Percentiles rank a stretch among this genome's conserved stretches.
These are phyloP conservation scores for Callosobruchus maculatus DNA, from an alignment of 2,888 invertebrate species.

Conservation along the genomic window DNA sequence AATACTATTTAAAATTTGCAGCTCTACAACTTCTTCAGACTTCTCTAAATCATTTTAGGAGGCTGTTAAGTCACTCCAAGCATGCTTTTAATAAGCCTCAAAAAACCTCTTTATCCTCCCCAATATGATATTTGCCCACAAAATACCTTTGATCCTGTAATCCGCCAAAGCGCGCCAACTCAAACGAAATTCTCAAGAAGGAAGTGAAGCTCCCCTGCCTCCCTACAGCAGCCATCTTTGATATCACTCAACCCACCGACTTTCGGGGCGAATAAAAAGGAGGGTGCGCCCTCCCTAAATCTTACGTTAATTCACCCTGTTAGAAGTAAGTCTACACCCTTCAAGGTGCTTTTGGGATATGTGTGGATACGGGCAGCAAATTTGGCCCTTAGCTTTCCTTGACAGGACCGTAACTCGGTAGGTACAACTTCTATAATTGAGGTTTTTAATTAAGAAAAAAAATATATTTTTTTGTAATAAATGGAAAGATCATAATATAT, in stretches of 20 bases:
- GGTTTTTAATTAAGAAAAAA: no score
- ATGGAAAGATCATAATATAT: no score
- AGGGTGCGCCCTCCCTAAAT: constrained; percentile 1
- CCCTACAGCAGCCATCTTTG: neutral
- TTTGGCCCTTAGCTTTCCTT: neutral
- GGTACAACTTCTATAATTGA: no score
- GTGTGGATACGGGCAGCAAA: neutral
- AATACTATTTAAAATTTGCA: no score
- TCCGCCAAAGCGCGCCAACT: neutral
- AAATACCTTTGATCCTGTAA: neutral
- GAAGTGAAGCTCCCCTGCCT: neutral
- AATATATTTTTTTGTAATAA: no score
- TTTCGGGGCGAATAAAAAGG: neutral
- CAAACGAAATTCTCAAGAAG: neutral
- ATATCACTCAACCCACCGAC: neutral
- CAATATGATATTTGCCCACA: neutral
- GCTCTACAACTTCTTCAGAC: no score
- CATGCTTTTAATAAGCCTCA: neutral
- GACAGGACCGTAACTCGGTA: neutral
- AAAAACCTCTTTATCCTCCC: neutral
- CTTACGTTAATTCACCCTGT: constrained; percentile 38
- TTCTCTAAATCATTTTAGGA: no score
- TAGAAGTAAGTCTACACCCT: constrained; percentile 41
- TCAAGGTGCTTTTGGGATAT: constrained; percentile 18
- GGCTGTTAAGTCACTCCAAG: neutral